A percentile compares a stretch with the other conserved stretches of the same genome.
phyloP scores from a whole-genome alignment of 23 tunicate species.

The Trididemnum miniatum region DNA sequence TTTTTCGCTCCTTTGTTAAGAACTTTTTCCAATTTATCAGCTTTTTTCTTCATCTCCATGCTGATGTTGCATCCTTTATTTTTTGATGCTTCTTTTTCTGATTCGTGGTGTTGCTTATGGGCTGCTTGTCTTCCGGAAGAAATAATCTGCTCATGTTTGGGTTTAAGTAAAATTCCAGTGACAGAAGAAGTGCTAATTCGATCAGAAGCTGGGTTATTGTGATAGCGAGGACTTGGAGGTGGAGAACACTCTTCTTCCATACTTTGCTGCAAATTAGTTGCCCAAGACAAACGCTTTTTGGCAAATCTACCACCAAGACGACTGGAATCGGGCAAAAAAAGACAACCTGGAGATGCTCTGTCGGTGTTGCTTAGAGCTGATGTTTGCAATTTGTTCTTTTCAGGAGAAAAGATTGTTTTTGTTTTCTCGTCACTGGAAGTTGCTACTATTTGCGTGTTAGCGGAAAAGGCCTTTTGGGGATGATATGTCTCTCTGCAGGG shows the following conservation, averaged over 20 bases:
- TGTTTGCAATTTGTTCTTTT: neutral
- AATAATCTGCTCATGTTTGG: neutral
- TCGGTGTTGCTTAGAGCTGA: neutral
- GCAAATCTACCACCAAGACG: neutral
- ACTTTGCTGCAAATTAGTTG: conserved; percentile 12
- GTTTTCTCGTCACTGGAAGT: neutral
- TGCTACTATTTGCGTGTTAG: too few species aligned
- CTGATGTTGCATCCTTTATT: conserved; percentile 42
- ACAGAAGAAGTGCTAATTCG: neutral
- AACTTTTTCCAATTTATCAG: conserved; percentile 52
- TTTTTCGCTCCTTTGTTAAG: conserved; percentile 43
- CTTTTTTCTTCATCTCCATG: conserved; percentile 63
- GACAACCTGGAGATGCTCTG: neutral
- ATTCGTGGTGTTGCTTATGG: neutral
- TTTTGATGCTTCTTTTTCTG: neutral
- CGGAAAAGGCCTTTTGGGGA: too few species aligned
- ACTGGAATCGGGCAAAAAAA: neutral
- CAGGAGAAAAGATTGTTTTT: neutral
- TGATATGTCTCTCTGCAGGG: neutral
- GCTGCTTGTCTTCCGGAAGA: neutral
- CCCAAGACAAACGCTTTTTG: conserved; percentile 20
- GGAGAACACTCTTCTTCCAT: neutral
- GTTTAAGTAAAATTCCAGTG: conserved; percentile 4
- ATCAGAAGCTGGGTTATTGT: neutral
- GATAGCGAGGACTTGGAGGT: too few species aligned